phyloP scores from a whole-genome alignment of 2,888 invertebrate genomes.

The Aplocera efformata region DNA sequence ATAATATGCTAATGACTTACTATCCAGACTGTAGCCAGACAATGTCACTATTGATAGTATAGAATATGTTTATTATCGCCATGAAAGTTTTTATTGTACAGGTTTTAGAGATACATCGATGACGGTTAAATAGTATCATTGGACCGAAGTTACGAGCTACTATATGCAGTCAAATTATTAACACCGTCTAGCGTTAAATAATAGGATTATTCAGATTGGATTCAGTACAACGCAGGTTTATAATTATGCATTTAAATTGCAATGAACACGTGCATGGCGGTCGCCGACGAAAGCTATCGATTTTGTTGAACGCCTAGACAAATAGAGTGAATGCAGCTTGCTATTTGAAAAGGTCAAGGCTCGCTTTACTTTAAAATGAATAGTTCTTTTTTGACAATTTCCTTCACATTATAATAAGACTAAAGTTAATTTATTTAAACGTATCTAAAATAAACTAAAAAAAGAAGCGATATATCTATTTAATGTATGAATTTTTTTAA shows the following conservation, averaged over 20 bases:
- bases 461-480: no score
- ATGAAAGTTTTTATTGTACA: no score
- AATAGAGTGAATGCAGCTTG: constrained; percentile 42
- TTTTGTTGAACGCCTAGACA: constrained; percentile 39
- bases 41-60: background rate
- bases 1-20: constrained; percentile 12
- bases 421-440: no score
- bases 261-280: constrained; percentile 14
- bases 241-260: constrained; percentile 7
- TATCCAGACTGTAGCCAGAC: constrained; percentile 9
- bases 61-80: no score
- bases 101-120: no score
- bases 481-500: no score
- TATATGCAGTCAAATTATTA: no score
- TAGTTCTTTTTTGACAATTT: no score
- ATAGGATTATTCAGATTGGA: constrained; percentile 4
- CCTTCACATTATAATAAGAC: no score
- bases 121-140: no score
- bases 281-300: constrained; percentile 43
- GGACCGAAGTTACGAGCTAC: no score
- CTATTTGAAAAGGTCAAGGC: constrained; percentile 47
- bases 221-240: constrained; percentile 2
- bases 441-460: background rate
- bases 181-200: background rate
- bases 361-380: constrained; percentile 26